Percentiles rank a stretch among this genome's conserved stretches.
Conservation (phyloP, 1,140 invertebrate genomes). For the Pollicipes pollicipes region DNA sequence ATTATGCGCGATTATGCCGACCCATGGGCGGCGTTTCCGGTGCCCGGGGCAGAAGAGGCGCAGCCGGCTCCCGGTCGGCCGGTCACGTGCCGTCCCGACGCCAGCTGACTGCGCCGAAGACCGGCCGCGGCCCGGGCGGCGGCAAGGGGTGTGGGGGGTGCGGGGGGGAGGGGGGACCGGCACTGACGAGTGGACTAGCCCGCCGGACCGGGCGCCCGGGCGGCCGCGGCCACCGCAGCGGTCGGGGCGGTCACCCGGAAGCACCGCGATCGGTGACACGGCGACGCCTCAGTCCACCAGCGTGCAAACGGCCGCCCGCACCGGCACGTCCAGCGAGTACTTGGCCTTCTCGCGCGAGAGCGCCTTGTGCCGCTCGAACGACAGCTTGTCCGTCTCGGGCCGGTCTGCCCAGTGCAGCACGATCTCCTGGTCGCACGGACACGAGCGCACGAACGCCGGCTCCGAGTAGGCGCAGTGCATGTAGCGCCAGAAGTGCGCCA, state of each 20-base stretch:
- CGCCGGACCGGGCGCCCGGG: no score
- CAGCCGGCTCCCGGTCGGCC: no score
- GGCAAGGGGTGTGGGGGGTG: no score
- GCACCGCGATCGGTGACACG: neutral
- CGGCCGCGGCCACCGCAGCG: neutral
- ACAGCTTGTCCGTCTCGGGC: slow-evolving; percentile 27
- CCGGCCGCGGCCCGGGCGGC: no score
- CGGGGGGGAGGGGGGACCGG: no score
- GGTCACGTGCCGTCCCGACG: no score
- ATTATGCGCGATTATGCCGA: neutral
- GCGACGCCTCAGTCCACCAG: slow-evolving; percentile 7
- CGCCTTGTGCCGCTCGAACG: slow-evolving; percentile 24
- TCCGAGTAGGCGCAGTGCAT: slow-evolving; percentile 37
- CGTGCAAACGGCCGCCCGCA: slow-evolving; percentile 18
- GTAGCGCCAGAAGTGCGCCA: slow-evolving; percentile 40
- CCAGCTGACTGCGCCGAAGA: no score
- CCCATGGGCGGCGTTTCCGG: no score
- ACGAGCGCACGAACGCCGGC: slow-evolving; percentile 37
- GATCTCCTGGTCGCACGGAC: slow-evolving; percentile 44
- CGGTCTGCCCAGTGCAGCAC: slow-evolving; percentile 38
- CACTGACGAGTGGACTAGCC: neutral
- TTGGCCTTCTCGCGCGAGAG: slow-evolving; percentile 23
- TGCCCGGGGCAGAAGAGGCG: no score
- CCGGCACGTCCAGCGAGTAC: slow-evolving; percentile 26
- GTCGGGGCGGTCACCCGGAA: neutral